Conservation (phyloP, 2,888 invertebrate genomes). For the Campopleginae sp. region DNA sequence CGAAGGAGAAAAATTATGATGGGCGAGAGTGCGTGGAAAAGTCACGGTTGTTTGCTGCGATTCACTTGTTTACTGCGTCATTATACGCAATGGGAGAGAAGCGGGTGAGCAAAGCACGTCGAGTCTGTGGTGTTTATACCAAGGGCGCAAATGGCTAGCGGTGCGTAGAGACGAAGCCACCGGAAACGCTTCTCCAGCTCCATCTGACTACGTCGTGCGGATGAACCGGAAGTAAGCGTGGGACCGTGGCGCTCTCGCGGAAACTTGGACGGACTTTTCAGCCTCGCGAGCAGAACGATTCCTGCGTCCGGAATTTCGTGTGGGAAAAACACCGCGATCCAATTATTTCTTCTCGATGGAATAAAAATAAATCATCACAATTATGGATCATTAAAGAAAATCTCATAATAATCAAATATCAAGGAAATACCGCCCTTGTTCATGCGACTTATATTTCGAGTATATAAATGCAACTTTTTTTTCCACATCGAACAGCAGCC, state of each 20-base stretch:
- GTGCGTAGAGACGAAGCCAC: slow-evolving; percentile 46
- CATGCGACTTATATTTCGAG: neutral
- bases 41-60: slow-evolving; percentile 44
- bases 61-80: slow-evolving; percentile 45
- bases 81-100: slow-evolving; percentile 23
- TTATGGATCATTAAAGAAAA: neutral
- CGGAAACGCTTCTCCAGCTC: slow-evolving; percentile 58
- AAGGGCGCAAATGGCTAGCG: slow-evolving; percentile 39
- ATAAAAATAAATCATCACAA: neutral
- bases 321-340: slow-evolving; percentile 65
- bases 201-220: slow-evolving; percentile 61
- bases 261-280: slow-evolving; percentile 70
- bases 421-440: neutral
- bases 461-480: neutral
- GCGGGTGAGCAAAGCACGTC: neutral
- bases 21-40: slow-evolving; percentile 26
- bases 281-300: slow-evolving; percentile 37
- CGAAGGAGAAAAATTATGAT: neutral
- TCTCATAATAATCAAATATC: neutral
- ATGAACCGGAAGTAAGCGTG: slow-evolving; percentile 75
- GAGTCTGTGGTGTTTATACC: neutral
- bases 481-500: neutral
- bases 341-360: neutral
- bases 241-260: slow-evolving; percentile 68
- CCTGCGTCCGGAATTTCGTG: slow-evolving; percentile 53